These are phyloP conservation scores for Turnix velox DNA, from an alignment of 2,113 vertebrate genomes.

Conservation along the genomic window DNA sequence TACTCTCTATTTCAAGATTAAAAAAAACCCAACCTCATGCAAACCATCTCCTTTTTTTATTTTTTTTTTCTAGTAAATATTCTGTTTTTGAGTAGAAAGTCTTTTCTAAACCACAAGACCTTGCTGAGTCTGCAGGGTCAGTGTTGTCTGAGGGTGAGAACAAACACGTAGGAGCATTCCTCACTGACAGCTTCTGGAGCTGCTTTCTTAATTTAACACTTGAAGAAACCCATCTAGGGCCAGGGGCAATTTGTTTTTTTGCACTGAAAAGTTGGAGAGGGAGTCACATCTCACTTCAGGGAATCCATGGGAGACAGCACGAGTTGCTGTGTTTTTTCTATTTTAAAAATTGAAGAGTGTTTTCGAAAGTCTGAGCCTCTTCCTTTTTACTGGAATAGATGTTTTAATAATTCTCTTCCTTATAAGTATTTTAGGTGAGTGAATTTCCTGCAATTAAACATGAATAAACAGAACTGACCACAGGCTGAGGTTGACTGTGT, in stretches of 20 bases:
- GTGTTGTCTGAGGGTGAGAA: neutral
- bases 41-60: neutral
- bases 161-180: neutral
- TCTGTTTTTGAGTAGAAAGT: neutral
- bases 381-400: neutral
- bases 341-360: neutral
- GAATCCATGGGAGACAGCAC: neutral
- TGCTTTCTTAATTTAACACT: conserved; percentile 26
- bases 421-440: neutral
- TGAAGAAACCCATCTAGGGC: neutral
- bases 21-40: neutral
- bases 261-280: neutral
- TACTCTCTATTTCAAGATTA: neutral
- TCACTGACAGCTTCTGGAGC: neutral
- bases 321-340: neutral
- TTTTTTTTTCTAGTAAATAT: neutral
- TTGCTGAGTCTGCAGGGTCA: neutral
- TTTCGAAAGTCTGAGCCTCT: neutral
- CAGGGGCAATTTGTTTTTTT: neutral
- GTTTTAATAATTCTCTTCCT: neutral
- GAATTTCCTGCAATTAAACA: neutral
- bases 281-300: neutral
- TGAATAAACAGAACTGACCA: neutral
- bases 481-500: neutral
- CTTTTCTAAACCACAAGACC: neutral